A percentile compares a stretch with the other conserved stretches of the same genome.
These are phyloP conservation scores for Meiosimyza platycephala DNA, from an alignment of 2,888 invertebrate genomes.

Conservation along the genomic window DNA sequence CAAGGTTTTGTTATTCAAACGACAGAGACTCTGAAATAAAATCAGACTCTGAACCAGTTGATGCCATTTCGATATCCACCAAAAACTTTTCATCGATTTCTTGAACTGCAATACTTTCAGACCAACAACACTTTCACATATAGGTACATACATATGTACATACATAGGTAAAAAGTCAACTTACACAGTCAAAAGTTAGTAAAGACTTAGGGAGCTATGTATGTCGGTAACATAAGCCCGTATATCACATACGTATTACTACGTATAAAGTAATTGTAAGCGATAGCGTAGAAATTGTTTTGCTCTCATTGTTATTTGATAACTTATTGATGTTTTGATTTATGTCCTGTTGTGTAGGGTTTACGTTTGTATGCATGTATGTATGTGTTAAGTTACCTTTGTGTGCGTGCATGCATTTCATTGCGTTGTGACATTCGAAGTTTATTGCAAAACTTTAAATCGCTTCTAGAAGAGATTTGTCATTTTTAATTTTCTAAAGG, in stretches of 20 bases:
- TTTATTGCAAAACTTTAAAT: constrained; percentile 23
- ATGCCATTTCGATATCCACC: no score
- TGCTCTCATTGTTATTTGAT: constrained; percentile 38
- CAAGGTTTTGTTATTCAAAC: background rate
- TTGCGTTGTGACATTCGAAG: constrained; percentile 15
- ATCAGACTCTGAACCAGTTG: no score
- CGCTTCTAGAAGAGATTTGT: constrained; percentile 10
- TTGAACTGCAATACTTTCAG: no score
- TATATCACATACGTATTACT: constrained; percentile 22
- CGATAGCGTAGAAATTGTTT: constrained; percentile 35
- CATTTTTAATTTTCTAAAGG: background rate
- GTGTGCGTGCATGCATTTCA: constrained; percentile 18
- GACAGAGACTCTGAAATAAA: no score
- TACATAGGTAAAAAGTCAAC: no score
- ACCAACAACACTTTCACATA: no score
- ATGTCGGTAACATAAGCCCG: background rate
- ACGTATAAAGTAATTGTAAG: constrained; percentile 26
- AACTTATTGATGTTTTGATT: constrained; percentile 41
- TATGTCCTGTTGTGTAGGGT: constrained; percentile 9
- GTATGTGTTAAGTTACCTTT: background rate
- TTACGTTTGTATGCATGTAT: constrained; percentile 1
- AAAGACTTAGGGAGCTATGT: no score
- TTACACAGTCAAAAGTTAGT: no score
- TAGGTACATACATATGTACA: no score
- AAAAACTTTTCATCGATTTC: no score